Evolutionary conservation across 2,113 vertebrate species (phyloP).

Genomic region (Theristicus caerulescens): DNA sequence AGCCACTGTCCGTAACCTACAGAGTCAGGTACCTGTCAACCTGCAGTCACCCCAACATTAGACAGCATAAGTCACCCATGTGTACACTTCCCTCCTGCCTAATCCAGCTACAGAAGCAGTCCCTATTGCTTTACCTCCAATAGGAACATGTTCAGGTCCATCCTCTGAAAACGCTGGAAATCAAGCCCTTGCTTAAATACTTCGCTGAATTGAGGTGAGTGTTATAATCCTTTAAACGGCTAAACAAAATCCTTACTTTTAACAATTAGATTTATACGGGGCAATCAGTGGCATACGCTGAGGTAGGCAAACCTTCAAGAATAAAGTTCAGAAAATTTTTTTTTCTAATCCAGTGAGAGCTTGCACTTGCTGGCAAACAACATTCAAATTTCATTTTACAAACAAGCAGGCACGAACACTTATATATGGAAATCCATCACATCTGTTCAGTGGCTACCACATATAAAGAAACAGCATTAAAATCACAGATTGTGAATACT

Average conservation of each 20-base stretch:
- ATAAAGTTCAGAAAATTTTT: not conserved
- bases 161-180: not conserved
- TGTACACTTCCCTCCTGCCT: not conserved
- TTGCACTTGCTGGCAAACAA: not conserved
- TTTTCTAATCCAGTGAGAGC: not conserved
- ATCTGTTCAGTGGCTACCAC: not conserved
- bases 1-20: not conserved
- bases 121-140: not conserved
- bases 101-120: not conserved
- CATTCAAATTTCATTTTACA: not conserved
- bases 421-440: not conserved
- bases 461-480: not conserved
- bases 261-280: not conserved
- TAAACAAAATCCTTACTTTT: not conserved
- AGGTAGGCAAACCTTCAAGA: not conserved
- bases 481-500: not conserved
- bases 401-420: not conserved
- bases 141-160: not conserved
- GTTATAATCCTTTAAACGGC: not conserved
- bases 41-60: accelerated
- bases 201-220: not conserved
- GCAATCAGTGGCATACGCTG: not conserved
- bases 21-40: not conserved
- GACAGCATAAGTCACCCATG: not conserved
- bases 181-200: not conserved